phyloP scores from a whole-genome alignment of 1,140 invertebrate genomes.

The Globodera rostochiensis region DNA sequence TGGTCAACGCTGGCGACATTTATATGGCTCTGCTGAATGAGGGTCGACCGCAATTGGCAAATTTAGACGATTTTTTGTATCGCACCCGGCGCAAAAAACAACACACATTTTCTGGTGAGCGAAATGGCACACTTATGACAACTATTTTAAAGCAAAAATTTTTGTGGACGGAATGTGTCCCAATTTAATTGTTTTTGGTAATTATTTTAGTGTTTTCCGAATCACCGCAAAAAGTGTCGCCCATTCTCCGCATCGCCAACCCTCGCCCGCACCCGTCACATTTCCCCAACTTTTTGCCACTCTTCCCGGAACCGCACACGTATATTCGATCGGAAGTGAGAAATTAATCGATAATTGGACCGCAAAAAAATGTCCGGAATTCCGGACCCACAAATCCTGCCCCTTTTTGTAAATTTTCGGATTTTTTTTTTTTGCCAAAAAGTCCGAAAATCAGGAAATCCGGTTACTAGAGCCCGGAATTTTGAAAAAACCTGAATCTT shows the following conservation, averaged over 20 bases:
- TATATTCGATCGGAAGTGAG: slow-evolving; percentile 88
- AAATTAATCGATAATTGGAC: slow-evolving; percentile 14
- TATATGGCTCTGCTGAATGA: slow-evolving; percentile 79
- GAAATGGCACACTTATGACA: neutral
- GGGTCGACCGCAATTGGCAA: slow-evolving; percentile 59
- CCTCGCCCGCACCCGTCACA: slow-evolving; percentile 80
- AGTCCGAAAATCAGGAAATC: too few species aligned
- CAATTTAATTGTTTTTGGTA: slow-evolving; percentile 71
- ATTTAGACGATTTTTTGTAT: slow-evolving; percentile 24
- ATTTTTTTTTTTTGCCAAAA: too few species aligned
- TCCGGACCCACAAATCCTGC: too few species aligned
- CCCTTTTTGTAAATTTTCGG: too few species aligned
- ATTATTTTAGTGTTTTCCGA: slow-evolving; percentile 66
- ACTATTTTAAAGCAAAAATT: slow-evolving; percentile 66
- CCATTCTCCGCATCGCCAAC: slow-evolving; percentile 85
- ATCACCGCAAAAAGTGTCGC: slow-evolving; percentile 72
- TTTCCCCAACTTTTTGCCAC: slow-evolving; percentile 84
- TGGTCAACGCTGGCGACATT: slow-evolving; percentile 84
- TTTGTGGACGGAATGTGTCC: slow-evolving; percentile 67
- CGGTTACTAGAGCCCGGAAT: too few species aligned
- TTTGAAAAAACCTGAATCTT: too few species aligned
- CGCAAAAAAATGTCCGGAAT: too few species aligned
- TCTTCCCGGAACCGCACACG: slow-evolving; percentile 91
- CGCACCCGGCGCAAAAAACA: neutral
- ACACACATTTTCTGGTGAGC: slow-evolving; percentile 1